Percentiles rank a stretch among this genome's conserved stretches.
Conservation (phyloP, 2,888 invertebrate genomes). For the Drosophila nigricruria region DNA sequence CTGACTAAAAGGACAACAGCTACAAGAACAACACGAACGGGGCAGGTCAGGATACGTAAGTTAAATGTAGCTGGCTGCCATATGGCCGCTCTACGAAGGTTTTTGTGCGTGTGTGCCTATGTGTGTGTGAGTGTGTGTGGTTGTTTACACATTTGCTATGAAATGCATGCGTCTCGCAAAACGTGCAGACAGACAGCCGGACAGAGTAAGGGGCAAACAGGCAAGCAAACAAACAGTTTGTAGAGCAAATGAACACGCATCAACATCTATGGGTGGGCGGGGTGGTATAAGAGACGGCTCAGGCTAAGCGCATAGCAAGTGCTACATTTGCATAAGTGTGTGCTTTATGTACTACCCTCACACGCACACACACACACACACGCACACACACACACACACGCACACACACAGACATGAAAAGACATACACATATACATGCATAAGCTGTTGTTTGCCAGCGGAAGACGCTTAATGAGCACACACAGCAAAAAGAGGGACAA, state of each 20-base stretch:
- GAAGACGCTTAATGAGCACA: conserved; percentile 72
- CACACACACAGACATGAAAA: neutral
- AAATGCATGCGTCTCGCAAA: conserved; percentile 78
- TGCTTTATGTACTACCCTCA: conserved; percentile 59
- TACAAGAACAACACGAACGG: conserved; percentile 6
- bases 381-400: neutral
- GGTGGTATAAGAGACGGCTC: conserved; percentile 11
- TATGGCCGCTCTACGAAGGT: conserved; percentile 51
- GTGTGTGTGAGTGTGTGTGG: conserved; percentile 29
- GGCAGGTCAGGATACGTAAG: conserved; percentile 16
- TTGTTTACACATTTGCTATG: conserved; percentile 77
- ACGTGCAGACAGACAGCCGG: conserved; percentile 72
- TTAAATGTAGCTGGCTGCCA: conserved; percentile 52
- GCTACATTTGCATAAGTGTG: conserved; percentile 78
- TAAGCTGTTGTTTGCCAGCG: conserved; percentile 60
- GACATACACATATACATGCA: conserved; percentile 23
- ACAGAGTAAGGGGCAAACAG: conserved; percentile 35
- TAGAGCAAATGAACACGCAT: conserved; percentile 62
- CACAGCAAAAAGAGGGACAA: conserved; percentile 21
- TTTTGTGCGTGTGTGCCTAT: conserved; percentile 18
- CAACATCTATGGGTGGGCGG: conserved; percentile 42
- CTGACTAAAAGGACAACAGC: conserved; percentile 70
- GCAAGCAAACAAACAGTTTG: conserved; percentile 54
- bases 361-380: conserved; percentile 12
- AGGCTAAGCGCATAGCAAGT: conserved; percentile 29